A percentile compares a stretch with the other conserved stretches of the same genome.
Evolutionary conservation across 2,797 vertebrate genomes (phyloP).

Genomic region (Gephyroberyx darwinii): DNA sequence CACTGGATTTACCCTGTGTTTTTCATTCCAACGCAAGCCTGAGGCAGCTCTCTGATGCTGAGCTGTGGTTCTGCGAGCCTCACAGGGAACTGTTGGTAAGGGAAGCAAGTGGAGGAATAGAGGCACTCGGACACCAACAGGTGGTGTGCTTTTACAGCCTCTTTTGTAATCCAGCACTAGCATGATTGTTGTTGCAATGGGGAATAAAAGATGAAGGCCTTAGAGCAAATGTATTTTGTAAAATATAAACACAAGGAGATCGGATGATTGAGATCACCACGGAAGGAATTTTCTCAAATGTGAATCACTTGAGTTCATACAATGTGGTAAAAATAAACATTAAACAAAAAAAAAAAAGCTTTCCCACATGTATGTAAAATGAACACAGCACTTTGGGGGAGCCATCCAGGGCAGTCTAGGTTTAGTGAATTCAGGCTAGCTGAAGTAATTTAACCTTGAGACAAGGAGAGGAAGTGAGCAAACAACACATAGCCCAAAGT

Average conservation of each 20-base stretch:
- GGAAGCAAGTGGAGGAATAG: conserved; percentile 67
- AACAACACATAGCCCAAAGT: conserved; percentile 36
- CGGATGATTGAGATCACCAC: neutral
- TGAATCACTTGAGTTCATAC: conserved; percentile 2
- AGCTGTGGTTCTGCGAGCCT: conserved; percentile 61
- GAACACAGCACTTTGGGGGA: conserved; percentile 8
- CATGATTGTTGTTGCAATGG: conserved; percentile 42
- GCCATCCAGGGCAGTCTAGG: conserved; percentile 27
- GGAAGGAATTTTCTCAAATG: neutral
- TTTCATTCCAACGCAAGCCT: conserved; percentile 75
- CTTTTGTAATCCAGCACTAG: conserved; percentile 61
- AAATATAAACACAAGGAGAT: conserved; percentile 34
- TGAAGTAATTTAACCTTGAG: conserved; percentile 67
- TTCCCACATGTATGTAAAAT: conserved; percentile 19
- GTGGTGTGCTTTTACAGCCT: conserved; percentile 83
- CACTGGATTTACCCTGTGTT: conserved; percentile 75
- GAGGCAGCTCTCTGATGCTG: conserved; percentile 70
- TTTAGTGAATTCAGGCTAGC: conserved; percentile 47
- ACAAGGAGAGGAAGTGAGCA: conserved; percentile 49
- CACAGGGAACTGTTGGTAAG: conserved; percentile 55
- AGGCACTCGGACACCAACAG: conserved; percentile 82
- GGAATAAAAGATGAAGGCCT: conserved; percentile 10
- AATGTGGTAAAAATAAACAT: neutral
- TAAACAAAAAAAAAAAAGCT: neutral
- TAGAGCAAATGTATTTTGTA: conserved; percentile 28